Conservation (phyloP, 2,888 invertebrate species). For the Thereva unica region DNA sequence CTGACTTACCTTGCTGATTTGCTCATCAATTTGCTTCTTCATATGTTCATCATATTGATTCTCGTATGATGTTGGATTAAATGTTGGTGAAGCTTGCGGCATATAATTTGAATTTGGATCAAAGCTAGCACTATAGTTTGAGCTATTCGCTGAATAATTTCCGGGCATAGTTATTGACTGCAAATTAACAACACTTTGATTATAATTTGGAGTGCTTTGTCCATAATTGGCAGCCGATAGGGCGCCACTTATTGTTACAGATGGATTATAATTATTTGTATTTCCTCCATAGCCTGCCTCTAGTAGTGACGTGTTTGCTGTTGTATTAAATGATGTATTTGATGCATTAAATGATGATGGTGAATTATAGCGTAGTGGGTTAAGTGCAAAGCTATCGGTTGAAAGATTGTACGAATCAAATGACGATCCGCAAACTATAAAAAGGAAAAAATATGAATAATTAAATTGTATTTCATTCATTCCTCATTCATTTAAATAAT, state of each 20-base stretch:
- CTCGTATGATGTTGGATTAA: constrained; percentile 39
- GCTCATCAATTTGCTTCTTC: constrained; percentile 45
- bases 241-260: constrained; percentile 33
- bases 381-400: constrained; percentile 43
- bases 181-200: constrained; percentile 43
- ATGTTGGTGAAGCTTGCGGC: constrained; percentile 41
- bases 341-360: constrained; percentile 45
- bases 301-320: constrained; percentile 41
- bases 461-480: not conserved
- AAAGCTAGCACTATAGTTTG: constrained; percentile 43
- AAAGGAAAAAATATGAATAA: constrained; percentile 11
- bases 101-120: constrained; percentile 42
- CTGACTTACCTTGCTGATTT: constrained; percentile 46
- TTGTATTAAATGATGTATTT: constrained; percentile 44
- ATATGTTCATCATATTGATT: constrained; percentile 44
- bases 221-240: constrained; percentile 40
- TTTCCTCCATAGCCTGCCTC: constrained; percentile 38
- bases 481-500: constrained; percentile 2
- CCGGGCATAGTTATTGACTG: constrained; percentile 41
- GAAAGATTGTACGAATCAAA: constrained; percentile 46
- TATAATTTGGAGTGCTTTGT: constrained; percentile 39
- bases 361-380: constrained; percentile 43
- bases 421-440: constrained; percentile 44
- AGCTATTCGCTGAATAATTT: constrained; percentile 43
- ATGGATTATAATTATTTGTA: constrained; percentile 38